phyloP scores from a whole-genome alignment of 2,888 invertebrate species.

The Falcaria lacertinaria region DNA sequence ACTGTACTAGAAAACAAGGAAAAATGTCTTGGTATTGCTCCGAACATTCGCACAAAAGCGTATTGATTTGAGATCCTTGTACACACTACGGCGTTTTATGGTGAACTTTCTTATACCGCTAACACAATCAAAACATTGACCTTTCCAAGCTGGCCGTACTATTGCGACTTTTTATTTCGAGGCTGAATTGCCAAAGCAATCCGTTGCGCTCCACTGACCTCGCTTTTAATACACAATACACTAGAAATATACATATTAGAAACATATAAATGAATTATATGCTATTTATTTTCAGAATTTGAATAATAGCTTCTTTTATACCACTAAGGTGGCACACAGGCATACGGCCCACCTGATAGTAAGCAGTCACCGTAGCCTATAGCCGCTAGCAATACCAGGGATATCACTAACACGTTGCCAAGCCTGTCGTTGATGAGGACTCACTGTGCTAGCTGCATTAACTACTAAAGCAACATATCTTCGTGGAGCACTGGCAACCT shows the following conservation, averaged over 20 bases:
- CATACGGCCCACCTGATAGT: no score
- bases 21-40: not conserved
- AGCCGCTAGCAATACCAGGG: no score
- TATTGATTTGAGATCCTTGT: not conserved
- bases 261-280: no score
- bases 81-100: not conserved
- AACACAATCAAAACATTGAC: not conserved
- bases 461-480: no score
- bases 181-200: not conserved
- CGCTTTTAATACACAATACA: not conserved
- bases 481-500: no score
- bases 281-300: no score
- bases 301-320: no score
- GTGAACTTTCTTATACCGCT: not conserved
- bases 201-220: not conserved
- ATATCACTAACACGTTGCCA: no score
- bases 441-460: no score
- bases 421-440: no score
- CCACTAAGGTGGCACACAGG: no score
- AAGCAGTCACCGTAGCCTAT: no score
- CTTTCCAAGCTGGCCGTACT: not conserved
- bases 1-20: not conserved
- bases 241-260: not conserved
- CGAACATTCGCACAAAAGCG: not conserved
- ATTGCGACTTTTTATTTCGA: not conserved